A percentile compares a stretch with the other conserved stretches of the same genome.
These are phyloP conservation scores for Pharmacophagus antenor DNA, from an alignment of 2,888 invertebrate genomes.

Conservation along the genomic window DNA sequence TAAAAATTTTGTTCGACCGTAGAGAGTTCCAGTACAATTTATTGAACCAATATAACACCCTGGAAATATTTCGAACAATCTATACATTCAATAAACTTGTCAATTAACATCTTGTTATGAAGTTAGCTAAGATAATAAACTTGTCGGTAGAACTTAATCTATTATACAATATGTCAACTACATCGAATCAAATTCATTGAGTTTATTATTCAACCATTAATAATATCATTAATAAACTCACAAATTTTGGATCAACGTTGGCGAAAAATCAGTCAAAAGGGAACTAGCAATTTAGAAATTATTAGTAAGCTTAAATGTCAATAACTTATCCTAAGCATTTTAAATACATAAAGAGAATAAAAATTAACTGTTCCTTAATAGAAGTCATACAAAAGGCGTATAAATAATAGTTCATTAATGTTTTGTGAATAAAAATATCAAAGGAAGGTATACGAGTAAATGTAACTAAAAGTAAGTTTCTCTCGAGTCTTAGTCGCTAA, in stretches of 20 bases:
- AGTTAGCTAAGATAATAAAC: slow-evolving; percentile 12
- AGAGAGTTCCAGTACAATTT: background rate
- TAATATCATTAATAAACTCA: too few species aligned
- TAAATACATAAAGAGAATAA: background rate
- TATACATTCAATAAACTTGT: slow-evolving; percentile 10
- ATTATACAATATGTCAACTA: background rate
- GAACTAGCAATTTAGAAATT: background rate
- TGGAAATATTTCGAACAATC: background rate
- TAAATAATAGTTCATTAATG: too few species aligned
- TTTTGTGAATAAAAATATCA: too few species aligned
- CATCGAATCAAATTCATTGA: background rate
- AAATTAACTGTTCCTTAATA: too few species aligned
- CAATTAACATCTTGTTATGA: background rate
- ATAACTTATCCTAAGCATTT: background rate
- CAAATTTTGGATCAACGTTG: too few species aligned
- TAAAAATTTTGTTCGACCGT: background rate
- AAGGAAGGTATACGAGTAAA: too few species aligned
- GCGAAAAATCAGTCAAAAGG: background rate
- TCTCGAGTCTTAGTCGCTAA: too few species aligned
- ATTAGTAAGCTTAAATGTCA: background rate
- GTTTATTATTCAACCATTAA: background rate
- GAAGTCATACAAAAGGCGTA: too few species aligned
- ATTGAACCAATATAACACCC: background rate
- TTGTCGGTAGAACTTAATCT: slow-evolving; percentile 11
- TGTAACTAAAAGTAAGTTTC: too few species aligned